Evolutionary conservation across 2,797 vertebrate species (phyloP).

Genomic region (Megalops cyprinoides): DNA sequence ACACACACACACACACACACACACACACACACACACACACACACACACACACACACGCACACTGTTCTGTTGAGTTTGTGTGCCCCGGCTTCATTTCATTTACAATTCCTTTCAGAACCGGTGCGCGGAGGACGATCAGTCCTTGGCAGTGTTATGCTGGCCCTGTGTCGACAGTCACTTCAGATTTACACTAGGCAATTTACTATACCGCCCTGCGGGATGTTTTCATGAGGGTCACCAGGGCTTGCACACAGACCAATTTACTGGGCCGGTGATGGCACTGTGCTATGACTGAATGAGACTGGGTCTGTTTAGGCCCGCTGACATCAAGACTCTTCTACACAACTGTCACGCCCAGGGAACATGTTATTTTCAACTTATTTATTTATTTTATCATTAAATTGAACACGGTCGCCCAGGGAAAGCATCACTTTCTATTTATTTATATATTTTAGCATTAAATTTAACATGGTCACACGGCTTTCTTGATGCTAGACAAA

Average conservation of each 20-base stretch:
- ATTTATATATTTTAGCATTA: neutral
- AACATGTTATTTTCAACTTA: neutral
- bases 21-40: neutral
- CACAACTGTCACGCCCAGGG: neutral
- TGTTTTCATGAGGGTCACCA: constrained; percentile 1
- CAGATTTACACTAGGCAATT: constrained; percentile 9
- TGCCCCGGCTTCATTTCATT: neutral
- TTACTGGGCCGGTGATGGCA: constrained; percentile 12
- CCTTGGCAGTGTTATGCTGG: neutral
- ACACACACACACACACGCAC: constrained; percentile 30
- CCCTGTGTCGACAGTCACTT: constrained; percentile 7
- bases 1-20: neutral
- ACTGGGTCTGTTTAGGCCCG: neutral
- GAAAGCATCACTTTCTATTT: neutral
- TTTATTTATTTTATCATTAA: neutral
- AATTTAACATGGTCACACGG: neutral
- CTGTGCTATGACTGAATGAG: neutral
- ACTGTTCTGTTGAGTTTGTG: constrained; percentile 20
- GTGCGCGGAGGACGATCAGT: neutral
- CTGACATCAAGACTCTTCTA: neutral
- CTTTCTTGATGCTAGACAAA: neutral
- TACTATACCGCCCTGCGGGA: neutral
- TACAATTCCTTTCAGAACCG: neutral
- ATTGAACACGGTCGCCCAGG: neutral
- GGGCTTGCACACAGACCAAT: neutral